These are phyloP conservation scores for Psettodes erumei DNA, from an alignment of 2,113 vertebrate genomes.

Conservation along the genomic window DNA sequence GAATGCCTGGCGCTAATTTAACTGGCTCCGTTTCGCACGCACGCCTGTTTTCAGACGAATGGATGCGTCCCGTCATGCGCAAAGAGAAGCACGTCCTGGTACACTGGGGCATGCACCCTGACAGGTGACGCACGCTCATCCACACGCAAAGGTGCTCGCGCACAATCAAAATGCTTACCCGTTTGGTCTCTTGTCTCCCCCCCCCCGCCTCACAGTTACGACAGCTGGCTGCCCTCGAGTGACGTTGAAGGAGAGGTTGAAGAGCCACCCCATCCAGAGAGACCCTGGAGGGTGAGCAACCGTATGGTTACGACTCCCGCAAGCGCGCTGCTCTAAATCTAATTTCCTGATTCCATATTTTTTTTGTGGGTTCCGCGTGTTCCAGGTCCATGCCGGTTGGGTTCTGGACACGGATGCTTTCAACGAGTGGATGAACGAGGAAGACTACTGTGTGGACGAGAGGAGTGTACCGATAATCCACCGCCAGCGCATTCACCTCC, in stretches of 20 bases:
- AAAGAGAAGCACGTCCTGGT: constrained; percentile 93
- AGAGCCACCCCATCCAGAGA: constrained; percentile 89
- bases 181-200: neutral
- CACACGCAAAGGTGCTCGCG: neutral
- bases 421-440: constrained; percentile 99
- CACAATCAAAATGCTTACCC: neutral
- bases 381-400: constrained; percentile 93
- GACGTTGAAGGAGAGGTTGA: constrained; percentile 93
- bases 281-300: constrained; percentile 90
- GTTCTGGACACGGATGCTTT: constrained; percentile 92
- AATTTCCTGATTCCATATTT: constrained; percentile 1
- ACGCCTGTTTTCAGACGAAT: constrained; percentile 87
- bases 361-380: neutral
- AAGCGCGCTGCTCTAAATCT: neutral
- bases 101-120: constrained; percentile 94
- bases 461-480: constrained; percentile 86
- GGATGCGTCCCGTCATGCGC: constrained; percentile 93
- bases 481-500: constrained; percentile 88
- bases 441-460: constrained; percentile 95
- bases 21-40: neutral
- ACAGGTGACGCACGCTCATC: constrained; percentile 73
- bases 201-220: constrained; percentile 84
- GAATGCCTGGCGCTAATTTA: neutral
- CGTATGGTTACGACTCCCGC: neutral
- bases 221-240: constrained; percentile 90